A percentile compares a stretch with the other conserved stretches of the same genome.
Conservation (phyloP, 2,888 invertebrate genomes). For the Leucoptera coffeella region DNA sequence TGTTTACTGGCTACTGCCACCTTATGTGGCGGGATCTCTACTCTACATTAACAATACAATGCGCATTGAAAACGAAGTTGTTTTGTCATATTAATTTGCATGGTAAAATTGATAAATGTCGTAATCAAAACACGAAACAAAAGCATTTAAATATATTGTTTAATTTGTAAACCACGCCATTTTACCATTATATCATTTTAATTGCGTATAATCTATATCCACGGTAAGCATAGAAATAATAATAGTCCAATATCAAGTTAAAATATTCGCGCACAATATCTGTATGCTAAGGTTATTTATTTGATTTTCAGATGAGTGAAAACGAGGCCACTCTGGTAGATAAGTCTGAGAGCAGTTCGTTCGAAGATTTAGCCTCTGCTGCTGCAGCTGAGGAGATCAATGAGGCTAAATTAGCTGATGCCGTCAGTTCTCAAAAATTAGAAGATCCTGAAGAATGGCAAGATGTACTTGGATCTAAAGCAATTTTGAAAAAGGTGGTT, state of each 20-base stretch:
- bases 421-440: conserved; percentile 15
- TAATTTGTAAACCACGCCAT: too few relatives aligned
- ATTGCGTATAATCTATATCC: too few relatives aligned
- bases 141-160: too few relatives aligned
- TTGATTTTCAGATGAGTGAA: conserved; percentile 37
- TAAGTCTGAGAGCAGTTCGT: conserved; percentile 61
- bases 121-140: too few relatives aligned
- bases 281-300: too few relatives aligned
- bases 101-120: too few relatives aligned
- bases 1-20: too few relatives aligned
- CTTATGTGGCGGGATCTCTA: too few relatives aligned
- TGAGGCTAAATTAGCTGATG: conserved; percentile 36
- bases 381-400: conserved; percentile 54
- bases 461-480: conserved; percentile 75
- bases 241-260: background rate
- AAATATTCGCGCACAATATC: conserved; percentile 12
- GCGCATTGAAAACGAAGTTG: too few relatives aligned
- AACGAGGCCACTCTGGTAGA: conserved; percentile 39
- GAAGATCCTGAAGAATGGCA: conserved; percentile 54
- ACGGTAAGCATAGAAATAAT: too few relatives aligned
- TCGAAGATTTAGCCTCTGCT: conserved; percentile 55
- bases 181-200: too few relatives aligned
- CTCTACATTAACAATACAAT: too few relatives aligned
- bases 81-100: conserved; percentile 33
- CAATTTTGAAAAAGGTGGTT: conserved; percentile 54